phyloP scores from a whole-genome alignment of 2,888 invertebrate species.

The Callyntrura guangdongensis region DNA sequence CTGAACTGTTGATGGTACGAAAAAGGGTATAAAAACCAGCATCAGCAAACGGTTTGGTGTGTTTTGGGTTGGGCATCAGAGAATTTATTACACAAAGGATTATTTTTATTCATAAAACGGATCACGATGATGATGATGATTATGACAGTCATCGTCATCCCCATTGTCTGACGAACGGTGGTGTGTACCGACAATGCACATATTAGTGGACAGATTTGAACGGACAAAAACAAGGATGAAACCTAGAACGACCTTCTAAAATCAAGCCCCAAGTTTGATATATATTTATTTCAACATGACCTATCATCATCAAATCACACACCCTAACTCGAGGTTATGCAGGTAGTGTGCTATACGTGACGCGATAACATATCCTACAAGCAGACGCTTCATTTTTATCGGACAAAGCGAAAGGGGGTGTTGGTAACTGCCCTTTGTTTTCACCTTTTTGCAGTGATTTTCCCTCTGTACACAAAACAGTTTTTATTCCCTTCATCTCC shows the following conservation, averaged over 20 bases:
- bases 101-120: conserved; percentile 3
- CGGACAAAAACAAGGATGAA: conserved; percentile 7
- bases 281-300: conserved; percentile 56
- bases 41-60: conserved; percentile 33
- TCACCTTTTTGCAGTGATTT: conserved; percentile 70
- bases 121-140: conserved; percentile 1
- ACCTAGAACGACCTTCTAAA: conserved; percentile 47
- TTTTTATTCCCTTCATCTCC: conserved; percentile 50
- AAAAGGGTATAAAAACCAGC: conserved; percentile 40
- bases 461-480: conserved; percentile 39
- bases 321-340: conserved; percentile 17
- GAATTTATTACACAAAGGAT: neutral
- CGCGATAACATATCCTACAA: neutral
- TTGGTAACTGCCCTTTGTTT: conserved; percentile 77
- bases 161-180: neutral
- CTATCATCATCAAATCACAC: conserved; percentile 44
- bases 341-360: neutral
- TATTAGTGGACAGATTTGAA: neutral
- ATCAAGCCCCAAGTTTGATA: conserved; percentile 24
- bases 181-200: conserved; percentile 4
- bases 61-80: conserved; percentile 52
- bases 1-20: neutral
- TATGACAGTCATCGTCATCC: conserved; percentile 9
- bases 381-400: neutral
- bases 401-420: conserved; percentile 58